Conservation (phyloP, 2,113 vertebrate species). For the Dipodomys spectabilis region DNA sequence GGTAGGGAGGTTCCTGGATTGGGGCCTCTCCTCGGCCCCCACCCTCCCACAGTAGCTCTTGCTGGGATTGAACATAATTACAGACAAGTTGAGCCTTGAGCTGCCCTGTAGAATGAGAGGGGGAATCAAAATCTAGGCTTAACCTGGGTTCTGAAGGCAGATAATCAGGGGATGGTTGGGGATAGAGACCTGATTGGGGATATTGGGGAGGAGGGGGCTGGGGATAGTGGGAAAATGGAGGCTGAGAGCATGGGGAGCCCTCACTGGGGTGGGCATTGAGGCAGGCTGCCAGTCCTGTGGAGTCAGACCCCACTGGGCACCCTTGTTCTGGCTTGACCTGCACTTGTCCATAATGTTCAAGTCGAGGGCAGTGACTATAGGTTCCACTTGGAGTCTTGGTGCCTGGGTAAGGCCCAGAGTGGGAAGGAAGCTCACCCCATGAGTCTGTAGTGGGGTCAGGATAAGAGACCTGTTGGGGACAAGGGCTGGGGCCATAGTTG, state of each 20-base stretch:
- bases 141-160: slow-evolving; percentile 67
- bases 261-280: slow-evolving; percentile 80
- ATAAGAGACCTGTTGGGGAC: slow-evolving; percentile 70
- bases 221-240: slow-evolving; percentile 73
- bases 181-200: slow-evolving; percentile 65
- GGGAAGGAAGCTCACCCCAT: slow-evolving; percentile 72
- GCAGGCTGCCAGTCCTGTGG: slow-evolving; percentile 88
- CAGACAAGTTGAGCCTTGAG: slow-evolving; percentile 96
- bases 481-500: slow-evolving; percentile 62
- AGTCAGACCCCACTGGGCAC: slow-evolving; percentile 85
- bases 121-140: slow-evolving; percentile 79
- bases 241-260: slow-evolving; percentile 57
- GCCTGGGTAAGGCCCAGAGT: slow-evolving; percentile 84
- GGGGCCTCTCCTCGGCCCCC: slow-evolving; percentile 70
- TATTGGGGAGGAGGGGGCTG: slow-evolving; percentile 71
- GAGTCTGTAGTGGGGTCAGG: slow-evolving; percentile 1
- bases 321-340: slow-evolving; percentile 95
- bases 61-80: slow-evolving; percentile 96
- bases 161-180: slow-evolving; percentile 64
- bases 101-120: slow-evolving; percentile 90
- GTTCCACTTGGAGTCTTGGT: slow-evolving; percentile 76
- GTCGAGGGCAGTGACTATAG: slow-evolving; percentile 75
- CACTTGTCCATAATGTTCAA: slow-evolving; percentile 80
- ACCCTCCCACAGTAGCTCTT: slow-evolving; percentile 95
- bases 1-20: slow-evolving; percentile 82